Evolutionary conservation across 2,797 vertebrate species (phyloP), one percentile per base, ranked within the genome.

Genomic region (Cyprinodon diabolis): DNA sequence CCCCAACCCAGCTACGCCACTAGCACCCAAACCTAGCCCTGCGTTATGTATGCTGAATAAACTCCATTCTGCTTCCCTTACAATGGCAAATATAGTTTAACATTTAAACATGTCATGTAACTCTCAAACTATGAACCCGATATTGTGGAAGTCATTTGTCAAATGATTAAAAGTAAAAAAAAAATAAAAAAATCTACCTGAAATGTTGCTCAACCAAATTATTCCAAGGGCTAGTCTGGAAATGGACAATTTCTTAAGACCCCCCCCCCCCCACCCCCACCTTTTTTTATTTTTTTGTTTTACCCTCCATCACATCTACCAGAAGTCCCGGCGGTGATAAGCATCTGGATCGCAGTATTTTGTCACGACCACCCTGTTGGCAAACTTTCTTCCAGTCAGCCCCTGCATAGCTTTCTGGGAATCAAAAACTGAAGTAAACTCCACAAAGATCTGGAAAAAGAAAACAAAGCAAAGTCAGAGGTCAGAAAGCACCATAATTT

Each of bases 351-450:
- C 97, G 92, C 96, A 97, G 95, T 97, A 98, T 89, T 98, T 98
- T 85, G 97, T 97, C 93, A 98, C 97, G 82, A 98, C 97, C 92
- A 98, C 97, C 87, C 97, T 94, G 94, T 97, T 98, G 86, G 97
- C 97, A 87, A 98, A 98, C 93, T 97, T 98, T 91, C 97, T 95
- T 71, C 97, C 97, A 0, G 97, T 97, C 80, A 98, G 94, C 74
- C 96, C 96, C 93, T 98, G 97, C 97, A 98, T 97, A 92, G 97
- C 97, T 93, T 98, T 98, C 96, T 98, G 97, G 93, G 97, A 97
- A 95, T 98, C 97, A 37, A 96, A 97, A 76, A 97, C 96, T 1
- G 97, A 97, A 81, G 95, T 96, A 92, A 98, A 98, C 91, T 98
- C 97, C 94, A 98, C 96, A 70, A 98, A 98, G 83, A 97, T 97